Conservation (phyloP, 2,797 vertebrate species). For the Ispidina lecontei region DNA sequence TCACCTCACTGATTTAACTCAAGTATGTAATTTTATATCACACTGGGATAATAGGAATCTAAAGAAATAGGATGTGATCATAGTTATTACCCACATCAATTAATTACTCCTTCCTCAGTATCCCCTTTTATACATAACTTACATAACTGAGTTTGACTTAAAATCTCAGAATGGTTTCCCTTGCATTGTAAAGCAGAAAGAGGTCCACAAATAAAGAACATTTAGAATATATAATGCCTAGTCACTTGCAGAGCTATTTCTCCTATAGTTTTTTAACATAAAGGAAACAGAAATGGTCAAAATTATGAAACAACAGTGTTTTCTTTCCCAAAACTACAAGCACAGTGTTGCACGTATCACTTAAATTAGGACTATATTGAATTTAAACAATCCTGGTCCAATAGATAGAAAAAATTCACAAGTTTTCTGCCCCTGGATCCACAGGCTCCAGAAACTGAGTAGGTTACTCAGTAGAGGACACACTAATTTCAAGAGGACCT, state of each 20-base stretch:
- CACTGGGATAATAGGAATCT: neutral
- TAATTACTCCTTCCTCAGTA: constrained; percentile 3
- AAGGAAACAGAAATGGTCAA: neutral
- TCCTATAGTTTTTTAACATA: neutral
- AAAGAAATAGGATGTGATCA: constrained; percentile 8
- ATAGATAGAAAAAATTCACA: neutral
- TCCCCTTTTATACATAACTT: neutral
- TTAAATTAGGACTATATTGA: neutral
- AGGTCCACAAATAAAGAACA: neutral
- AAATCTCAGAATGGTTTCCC: neutral
- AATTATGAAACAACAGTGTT: neutral
- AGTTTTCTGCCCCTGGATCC: neutral
- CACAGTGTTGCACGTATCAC: neutral
- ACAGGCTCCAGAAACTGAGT: neutral
- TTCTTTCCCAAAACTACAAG: neutral
- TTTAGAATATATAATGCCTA: neutral
- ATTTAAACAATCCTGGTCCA: neutral
- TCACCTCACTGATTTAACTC: constrained; percentile 18
- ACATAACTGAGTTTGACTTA: neutral
- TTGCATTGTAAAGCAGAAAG: neutral
- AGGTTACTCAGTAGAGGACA: neutral
- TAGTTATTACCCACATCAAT: neutral
- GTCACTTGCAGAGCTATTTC: neutral
- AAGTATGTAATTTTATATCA: neutral
- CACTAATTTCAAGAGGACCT: neutral